phyloP scores from a whole-genome alignment of 1,140 invertebrate genomes.

The Lepidurus packardi region DNA sequence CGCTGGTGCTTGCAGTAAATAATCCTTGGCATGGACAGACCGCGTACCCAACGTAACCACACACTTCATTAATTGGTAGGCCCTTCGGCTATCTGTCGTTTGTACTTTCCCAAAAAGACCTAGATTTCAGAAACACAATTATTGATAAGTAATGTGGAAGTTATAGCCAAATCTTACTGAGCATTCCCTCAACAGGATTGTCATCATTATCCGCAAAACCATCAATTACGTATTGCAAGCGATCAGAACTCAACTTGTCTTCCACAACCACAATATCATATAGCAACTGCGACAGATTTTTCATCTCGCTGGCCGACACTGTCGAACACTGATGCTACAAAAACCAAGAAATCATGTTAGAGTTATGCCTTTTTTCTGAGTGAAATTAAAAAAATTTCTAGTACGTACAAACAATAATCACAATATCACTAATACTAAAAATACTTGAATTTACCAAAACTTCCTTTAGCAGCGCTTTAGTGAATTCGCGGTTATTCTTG shows the following conservation, averaged over 20 bases:
- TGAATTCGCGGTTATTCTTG: slow-evolving; percentile 43
- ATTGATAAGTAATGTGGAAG: not conserved
- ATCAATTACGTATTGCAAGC: slow-evolving; percentile 47
- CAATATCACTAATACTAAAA: slow-evolving; percentile 11
- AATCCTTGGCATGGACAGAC: slow-evolving; percentile 43
- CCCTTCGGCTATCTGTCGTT: slow-evolving; percentile 46
- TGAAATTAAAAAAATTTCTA: not conserved
- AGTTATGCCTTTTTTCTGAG: too few relatives aligned
- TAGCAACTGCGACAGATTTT: slow-evolving; percentile 45
- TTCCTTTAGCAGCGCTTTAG: slow-evolving; percentile 44
- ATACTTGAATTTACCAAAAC: slow-evolving; percentile 43
- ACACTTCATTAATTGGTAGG: slow-evolving; percentile 50
- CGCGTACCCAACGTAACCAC: slow-evolving; percentile 46
- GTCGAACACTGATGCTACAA: slow-evolving; percentile 45
- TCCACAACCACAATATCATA: slow-evolving; percentile 47
- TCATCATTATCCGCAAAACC: slow-evolving; percentile 43
- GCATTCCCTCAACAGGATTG: slow-evolving; percentile 44
- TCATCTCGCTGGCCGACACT: slow-evolving; percentile 48
- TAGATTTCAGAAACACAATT: not conserved
- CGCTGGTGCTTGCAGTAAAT: slow-evolving; percentile 45
- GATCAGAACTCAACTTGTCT: slow-evolving; percentile 44
- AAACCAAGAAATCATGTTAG: not conserved
- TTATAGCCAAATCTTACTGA: slow-evolving; percentile 41
- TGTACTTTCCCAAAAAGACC: slow-evolving; percentile 39
- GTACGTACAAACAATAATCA: slow-evolving; percentile 23